These are phyloP conservation scores for Oncorhynchus kisutch DNA, from an alignment of 2,113 vertebrate genomes.

Conservation along the genomic window DNA sequence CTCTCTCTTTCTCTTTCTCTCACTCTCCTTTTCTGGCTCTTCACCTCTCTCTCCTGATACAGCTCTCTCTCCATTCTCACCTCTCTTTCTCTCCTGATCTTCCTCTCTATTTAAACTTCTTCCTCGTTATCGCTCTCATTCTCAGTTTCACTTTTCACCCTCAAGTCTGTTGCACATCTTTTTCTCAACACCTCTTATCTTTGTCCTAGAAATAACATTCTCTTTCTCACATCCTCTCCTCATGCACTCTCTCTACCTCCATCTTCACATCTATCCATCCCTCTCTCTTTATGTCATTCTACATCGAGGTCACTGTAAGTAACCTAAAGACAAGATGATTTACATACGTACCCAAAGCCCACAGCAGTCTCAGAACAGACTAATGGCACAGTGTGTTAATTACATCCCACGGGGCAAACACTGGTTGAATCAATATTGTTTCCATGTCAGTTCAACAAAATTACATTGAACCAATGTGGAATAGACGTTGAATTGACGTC, in stretches of 20 bases:
- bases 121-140: background rate
- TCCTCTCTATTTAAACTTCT: background rate
- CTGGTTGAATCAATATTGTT: too few relatives aligned
- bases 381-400: background rate
- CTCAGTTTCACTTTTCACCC: background rate
- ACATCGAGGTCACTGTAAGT: background rate
- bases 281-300: background rate
- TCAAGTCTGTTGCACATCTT: background rate
- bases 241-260: background rate
- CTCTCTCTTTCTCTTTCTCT: too few relatives aligned
- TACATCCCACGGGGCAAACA: background rate
- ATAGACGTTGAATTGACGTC: too few relatives aligned
- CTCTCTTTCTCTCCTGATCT: background rate
- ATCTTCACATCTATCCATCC: slow-evolving; percentile 12
- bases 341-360: background rate
- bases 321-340: too few relatives aligned
- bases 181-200: background rate
- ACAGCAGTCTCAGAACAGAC: background rate
- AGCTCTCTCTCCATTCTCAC: background rate
- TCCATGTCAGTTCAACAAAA: too few relatives aligned
- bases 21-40: too few relatives aligned
- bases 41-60: background rate
- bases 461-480: too few relatives aligned
- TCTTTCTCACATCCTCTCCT: background rate
- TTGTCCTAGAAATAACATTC: background rate